Conservation (phyloP, 92 coral and sea anemone genomes). For the Montipora capitata region DNA sequence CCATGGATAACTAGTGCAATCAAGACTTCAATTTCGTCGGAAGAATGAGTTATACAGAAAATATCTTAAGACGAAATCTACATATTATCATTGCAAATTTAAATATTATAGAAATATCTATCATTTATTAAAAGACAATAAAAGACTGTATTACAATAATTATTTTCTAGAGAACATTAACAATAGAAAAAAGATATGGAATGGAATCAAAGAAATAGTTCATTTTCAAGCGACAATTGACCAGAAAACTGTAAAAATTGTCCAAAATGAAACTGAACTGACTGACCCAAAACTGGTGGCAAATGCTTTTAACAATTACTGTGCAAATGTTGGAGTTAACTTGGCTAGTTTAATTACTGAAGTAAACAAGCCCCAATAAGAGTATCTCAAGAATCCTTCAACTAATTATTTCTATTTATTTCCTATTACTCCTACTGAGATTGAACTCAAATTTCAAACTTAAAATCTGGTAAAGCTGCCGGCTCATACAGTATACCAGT, state of each 20-base stretch:
- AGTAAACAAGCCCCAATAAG: too few species aligned
- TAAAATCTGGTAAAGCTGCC: too few species aligned
- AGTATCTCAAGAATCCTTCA: too few species aligned
- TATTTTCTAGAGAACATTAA: conserved; percentile 38
- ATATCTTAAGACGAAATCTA: conserved; percentile 60
- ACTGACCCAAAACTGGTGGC: too few species aligned
- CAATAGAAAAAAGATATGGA: conserved; percentile 71
- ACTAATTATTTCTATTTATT: too few species aligned
- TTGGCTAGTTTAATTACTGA: too few species aligned
- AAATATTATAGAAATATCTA: conserved; percentile 61
- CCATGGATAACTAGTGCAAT: conserved; percentile 70
- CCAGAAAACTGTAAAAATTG: conserved; percentile 43
- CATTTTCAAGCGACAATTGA: conserved; percentile 38
- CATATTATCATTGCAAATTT: conserved; percentile 67
- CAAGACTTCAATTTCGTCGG: conserved; percentile 53
- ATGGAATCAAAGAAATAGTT: conserved; percentile 72
- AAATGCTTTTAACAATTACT: too few species aligned
- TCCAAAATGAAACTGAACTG: too few species aligned
- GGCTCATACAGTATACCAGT: too few species aligned
- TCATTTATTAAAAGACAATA: conserved; percentile 55
- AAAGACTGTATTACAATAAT: conserved; percentile 59
- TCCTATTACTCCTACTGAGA: too few species aligned
- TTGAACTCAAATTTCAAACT: too few species aligned
- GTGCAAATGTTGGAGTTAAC: too few species aligned
- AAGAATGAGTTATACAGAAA: conserved; percentile 52